Base-by-base conservation (phyloP, 2,888 invertebrate species). In the Flexamia atlantica region DNA sequence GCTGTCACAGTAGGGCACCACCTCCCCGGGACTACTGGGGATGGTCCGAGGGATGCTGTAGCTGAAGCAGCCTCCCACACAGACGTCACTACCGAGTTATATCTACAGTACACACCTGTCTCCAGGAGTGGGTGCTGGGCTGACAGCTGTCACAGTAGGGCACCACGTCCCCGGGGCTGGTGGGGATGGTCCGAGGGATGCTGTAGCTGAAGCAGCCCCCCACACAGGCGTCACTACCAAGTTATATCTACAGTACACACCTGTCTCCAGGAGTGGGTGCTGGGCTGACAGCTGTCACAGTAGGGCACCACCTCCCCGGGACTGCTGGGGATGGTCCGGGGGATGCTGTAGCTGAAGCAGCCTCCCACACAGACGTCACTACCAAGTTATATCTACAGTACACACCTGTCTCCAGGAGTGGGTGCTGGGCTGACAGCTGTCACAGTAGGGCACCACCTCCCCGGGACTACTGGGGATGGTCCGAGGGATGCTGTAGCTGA, bases 101-200 rank as follows among this genome's bases (percentile, higher is more conserved):
- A 36, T 36, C 36, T 36, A 36, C 36, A 36, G 5, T 36, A 36
- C 36, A 36, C 36, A 94, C 94, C 88, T 93, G 93, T 87, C 93
- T 93, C 92, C 94, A 94, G 86, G 92, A 91, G 40, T 93, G 92
- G 85, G 92, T 92, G 0, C 92, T 91, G 0, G 94, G 94, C 88
- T 94, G 94, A 87, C 94, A 94, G 85, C 94, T 94, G 89, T 94
- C 94, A 88, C 94, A 94, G 88, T 94, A 94, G 1, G 94, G 94
- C 84, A 91, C 89, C 85, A 91, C 91, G 86, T 92, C 90, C 46
- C 94, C 94, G 1, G 94, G 94, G 85, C 93, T 93, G 23, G 93
- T 93, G 0, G 94, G 94, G 87, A 93, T 92, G 32, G 94, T 94
- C 87, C 92, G 92, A 0, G 94, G 94, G 84, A 94, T 94, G 89